Conservation (phyloP, 2,888 invertebrate genomes). For the Meganola albula region DNA sequence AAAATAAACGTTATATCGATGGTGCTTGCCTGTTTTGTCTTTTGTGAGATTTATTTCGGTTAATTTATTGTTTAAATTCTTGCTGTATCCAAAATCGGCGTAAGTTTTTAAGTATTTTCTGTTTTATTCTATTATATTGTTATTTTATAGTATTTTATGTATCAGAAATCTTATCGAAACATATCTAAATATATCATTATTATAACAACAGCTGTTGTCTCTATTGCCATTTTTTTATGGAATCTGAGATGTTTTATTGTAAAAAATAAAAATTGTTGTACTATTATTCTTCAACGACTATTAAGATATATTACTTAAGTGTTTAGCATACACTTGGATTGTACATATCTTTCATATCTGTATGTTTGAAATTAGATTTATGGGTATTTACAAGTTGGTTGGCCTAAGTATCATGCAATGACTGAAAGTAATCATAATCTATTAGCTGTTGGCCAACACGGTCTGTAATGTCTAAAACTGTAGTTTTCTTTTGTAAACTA, state of each 20-base stretch:
- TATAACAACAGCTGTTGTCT: conserved; percentile 22
- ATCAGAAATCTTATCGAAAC: conserved; percentile 25
- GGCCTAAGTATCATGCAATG: too few relatives aligned
- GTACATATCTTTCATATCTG: conserved; percentile 29
- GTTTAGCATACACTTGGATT: conserved; percentile 20
- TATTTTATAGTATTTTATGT: conserved; percentile 15
- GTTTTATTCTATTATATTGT: conserved; percentile 12
- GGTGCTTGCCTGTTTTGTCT: conserved; percentile 24
- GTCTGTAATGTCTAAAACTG: too few relatives aligned
- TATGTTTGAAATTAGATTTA: conserved; percentile 27
- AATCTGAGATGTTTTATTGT: conserved; percentile 24
- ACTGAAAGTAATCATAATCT: too few relatives aligned
- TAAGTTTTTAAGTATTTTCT: conserved; percentile 20
- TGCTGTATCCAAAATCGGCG: conserved; percentile 6
- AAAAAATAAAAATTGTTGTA: conserved; percentile 27
- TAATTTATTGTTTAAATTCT: conserved; percentile 13
- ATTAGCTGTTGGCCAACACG: too few relatives aligned
- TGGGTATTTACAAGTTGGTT: too few relatives aligned
- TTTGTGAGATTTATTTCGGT: conserved; percentile 5
- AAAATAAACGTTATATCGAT: conserved; percentile 13
- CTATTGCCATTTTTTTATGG: conserved; percentile 24
- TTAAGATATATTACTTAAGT: conserved; percentile 27
- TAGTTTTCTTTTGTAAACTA: too few relatives aligned
- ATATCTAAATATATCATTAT: conserved; percentile 25
- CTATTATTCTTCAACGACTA: conserved; percentile 31